These are phyloP conservation scores for Eleginops maclovinus DNA, from an alignment of 2,113 vertebrate genomes.

Conservation along the genomic window DNA sequence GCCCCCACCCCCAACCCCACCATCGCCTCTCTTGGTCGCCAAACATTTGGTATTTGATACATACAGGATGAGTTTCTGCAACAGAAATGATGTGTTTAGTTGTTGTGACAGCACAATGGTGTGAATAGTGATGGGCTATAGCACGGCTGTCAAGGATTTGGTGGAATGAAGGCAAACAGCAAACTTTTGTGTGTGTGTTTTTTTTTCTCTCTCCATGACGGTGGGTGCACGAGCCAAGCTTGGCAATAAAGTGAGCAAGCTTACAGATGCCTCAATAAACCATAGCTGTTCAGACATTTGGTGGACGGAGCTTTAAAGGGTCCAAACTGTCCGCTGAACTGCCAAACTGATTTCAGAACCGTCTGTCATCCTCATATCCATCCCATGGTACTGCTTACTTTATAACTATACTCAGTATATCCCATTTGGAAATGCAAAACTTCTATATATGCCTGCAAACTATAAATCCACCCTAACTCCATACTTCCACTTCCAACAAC, in stretches of 20 bases:
- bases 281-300: slow-evolving; percentile 81
- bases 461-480: not conserved
- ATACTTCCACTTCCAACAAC: not conserved
- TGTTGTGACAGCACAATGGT: slow-evolving; percentile 77
- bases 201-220: slow-evolving; percentile 53
- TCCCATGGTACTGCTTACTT: slow-evolving; percentile 62
- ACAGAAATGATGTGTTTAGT: slow-evolving; percentile 81
- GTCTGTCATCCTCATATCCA: slow-evolving; percentile 71
- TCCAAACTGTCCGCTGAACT: slow-evolving; percentile 74
- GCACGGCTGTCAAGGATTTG: slow-evolving; percentile 80
- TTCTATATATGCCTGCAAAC: slow-evolving; percentile 2
- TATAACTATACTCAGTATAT: slow-evolving; percentile 60
- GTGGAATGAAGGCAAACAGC: slow-evolving; percentile 77
- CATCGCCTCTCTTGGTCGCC: slow-evolving; percentile 57
- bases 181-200: slow-evolving; percentile 71
- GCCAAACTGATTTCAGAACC: slow-evolving; percentile 75
- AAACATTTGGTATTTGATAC: slow-evolving; percentile 83
- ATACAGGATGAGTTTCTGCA: slow-evolving; percentile 80
- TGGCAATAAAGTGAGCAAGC: slow-evolving; percentile 75
- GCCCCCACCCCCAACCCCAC: slow-evolving; percentile 25
- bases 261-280: slow-evolving; percentile 85
- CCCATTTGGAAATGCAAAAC: slow-evolving; percentile 23
- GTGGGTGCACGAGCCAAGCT: slow-evolving; percentile 76
- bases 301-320: slow-evolving; percentile 72
- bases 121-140: slow-evolving; percentile 79